A percentile compares a stretch with the other conserved stretches of the same genome.
Evolutionary conservation across 2,113 vertebrate species (phyloP).

Genomic region (Odontesthes bonariensis): DNA sequence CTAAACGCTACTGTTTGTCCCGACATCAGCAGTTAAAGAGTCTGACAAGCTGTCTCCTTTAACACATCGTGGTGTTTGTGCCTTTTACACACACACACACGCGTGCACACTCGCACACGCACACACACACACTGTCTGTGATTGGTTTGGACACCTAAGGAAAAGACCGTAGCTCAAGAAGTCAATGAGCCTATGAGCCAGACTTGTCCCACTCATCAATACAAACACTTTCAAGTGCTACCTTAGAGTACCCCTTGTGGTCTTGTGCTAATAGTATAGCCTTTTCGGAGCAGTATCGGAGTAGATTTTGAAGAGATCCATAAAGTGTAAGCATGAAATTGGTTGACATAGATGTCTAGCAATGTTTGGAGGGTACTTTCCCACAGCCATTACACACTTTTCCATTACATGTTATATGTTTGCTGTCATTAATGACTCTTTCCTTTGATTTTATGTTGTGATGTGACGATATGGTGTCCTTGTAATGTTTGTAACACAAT

Average conservation of each 20-base stretch:
- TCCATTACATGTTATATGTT: neutral
- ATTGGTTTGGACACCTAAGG: conserved; percentile 56
- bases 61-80: conserved; percentile 58
- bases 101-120: conserved; percentile 68
- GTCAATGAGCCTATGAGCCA: conserved; percentile 66
- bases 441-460: conserved; percentile 23
- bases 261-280: conserved; percentile 46
- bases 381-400: conserved; percentile 15
- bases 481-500: neutral
- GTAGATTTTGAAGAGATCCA: conserved; percentile 36
- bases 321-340: conserved; percentile 19
- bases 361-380: neutral
- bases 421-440: conserved; percentile 26
- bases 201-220: conserved; percentile 70
- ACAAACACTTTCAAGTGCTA: conserved; percentile 54
- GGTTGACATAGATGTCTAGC: conserved; percentile 21
- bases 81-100: conserved; percentile 53
- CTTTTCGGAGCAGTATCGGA: conserved; percentile 20
- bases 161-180: conserved; percentile 70
- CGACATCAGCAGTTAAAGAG: conserved; percentile 63
- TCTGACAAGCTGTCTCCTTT: conserved; percentile 69
- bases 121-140: conserved; percentile 43
- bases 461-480: neutral
- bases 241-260: conserved; percentile 57
- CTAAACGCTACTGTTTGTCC: conserved; percentile 63